Percentiles rank a stretch among this genome's conserved stretches.
phyloP scores from a whole-genome alignment of 2,113 vertebrate species.

The Butastur rufipennis region DNA sequence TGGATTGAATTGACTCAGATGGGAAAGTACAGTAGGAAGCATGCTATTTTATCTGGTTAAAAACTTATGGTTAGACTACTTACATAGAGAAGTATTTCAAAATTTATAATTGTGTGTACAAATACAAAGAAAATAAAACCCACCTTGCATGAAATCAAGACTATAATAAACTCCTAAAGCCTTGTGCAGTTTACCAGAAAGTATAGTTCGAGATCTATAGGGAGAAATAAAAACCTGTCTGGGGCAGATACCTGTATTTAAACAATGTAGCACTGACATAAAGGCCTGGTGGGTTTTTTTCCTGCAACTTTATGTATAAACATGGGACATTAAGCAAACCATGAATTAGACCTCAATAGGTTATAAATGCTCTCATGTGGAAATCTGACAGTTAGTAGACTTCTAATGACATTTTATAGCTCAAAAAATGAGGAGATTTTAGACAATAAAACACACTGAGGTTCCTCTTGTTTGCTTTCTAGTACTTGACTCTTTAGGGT shows the following conservation, averaged over 20 bases:
- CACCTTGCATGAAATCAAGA: neutral
- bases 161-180: neutral
- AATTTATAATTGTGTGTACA: neutral
- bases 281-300: neutral
- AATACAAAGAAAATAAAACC: neutral
- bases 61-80: neutral
- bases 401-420: neutral
- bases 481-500: neutral
- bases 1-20: neutral
- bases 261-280: neutral
- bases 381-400: neutral
- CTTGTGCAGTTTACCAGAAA: neutral
- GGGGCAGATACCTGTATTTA: neutral
- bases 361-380: neutral
- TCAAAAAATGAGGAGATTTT: neutral
- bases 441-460: neutral
- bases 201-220: neutral
- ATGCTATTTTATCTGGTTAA: neutral
- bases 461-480: neutral
- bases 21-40: neutral
- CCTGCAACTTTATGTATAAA: neutral
- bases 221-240: neutral
- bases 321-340: neutral
- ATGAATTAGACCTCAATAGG: neutral
- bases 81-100: neutral